Evolutionary conservation across 2,888 invertebrate species (phyloP), one percentile per base, ranked within the genome.

Genomic region (Molorchus minor): DNA sequence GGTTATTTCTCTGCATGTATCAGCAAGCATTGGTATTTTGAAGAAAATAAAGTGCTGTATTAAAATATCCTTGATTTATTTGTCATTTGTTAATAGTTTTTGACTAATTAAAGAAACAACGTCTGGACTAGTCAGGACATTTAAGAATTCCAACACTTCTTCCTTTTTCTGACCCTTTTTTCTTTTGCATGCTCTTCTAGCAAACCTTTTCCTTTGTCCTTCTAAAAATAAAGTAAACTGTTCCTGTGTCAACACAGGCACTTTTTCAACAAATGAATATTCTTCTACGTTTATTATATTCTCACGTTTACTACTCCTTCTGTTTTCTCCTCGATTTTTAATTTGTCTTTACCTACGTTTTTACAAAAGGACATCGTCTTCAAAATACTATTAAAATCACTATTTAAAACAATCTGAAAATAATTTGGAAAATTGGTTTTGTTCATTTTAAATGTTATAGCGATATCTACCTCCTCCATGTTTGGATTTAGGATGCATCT

Each of bases 401-500:
- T 56, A 12, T 52, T 49, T 29, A 61, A 38, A 51, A 69, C 56
- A 29, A 58, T 58, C 68, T 70, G 49, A 61, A 67, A 68, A 29
- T 10, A 44, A 45, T 21, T 19, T n/a, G n/a, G n/a, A n/a, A n/a
- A 56, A 35, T 17, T 13, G n/a, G 17, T 40, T 16, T 21, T 29
- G 3, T 25, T 30, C 30, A 29, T 47, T 10, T 17, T 40, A 7
- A 8, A 0, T 15, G 30, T 13, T 29, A 8, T 30, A 19, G 1
- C 16, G 3, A 45, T 40, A 35, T 40, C 55, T 52, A 71, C 71
- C 35, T 72, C 43, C 43, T 87, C 86, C 80, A 88, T 88, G 79
- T 89, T 90, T 25, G 90, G 90, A 81, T 90, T 90, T 21, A 91
- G 79, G 46, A 90, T 74, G 51, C 82, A 77, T 38, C 80, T 80